Base-by-base conservation (phyloP, 2,888 invertebrate species). In the Temnothorax ravouxi region DNA sequence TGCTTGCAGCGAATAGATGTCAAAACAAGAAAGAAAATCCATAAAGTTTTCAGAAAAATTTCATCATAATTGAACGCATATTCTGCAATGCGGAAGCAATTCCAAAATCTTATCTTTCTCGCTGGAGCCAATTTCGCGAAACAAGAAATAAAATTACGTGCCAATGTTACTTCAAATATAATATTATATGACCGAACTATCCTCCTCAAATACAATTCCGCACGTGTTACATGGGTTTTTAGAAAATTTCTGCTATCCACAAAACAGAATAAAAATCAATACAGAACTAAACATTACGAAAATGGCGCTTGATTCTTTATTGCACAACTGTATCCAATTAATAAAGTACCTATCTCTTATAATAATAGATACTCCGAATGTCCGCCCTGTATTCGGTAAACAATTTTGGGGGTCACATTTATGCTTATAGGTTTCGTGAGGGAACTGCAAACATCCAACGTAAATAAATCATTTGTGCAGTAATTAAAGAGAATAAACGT, bases 401-500 rank as follows among this genome's bases (percentile, higher is more conserved):
- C 6, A 41, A 41, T 18, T 18, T 3, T 18, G 4, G 3, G 5
- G 9, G 5, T 67, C 13, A 3, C 38, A 15, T 52, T 54, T 21
- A 18, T 5, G 2, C 21, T 21, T n/a, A n/a, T n/a, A 38, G 9
- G 2, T 25, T 15, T 34, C 13, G 50, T 18, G 13, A n/a, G 9
- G 5, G 9, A 47, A 61, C 2, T 21, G 15, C 21, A 29, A 47
- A 44, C 44, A 29, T 61, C 1, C n/a, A 61, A 9, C 6, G 3
- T 25, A 41, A 59, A 61, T 29, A 29, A n/a, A 44, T 52, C 8
- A 29, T 56, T 38, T 67, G 13, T n/a, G 9, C 5, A 56, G 15
- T 44, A 56, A 34, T 67, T 77, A 34, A 54, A 61, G 3, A 47
- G 34, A 21, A 21, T 15, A n/a, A 69, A 71, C 21, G 54, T 71